Conservation (phyloP, 2,888 invertebrate species). For the Galeopsomyia nigrocyanea region DNA sequence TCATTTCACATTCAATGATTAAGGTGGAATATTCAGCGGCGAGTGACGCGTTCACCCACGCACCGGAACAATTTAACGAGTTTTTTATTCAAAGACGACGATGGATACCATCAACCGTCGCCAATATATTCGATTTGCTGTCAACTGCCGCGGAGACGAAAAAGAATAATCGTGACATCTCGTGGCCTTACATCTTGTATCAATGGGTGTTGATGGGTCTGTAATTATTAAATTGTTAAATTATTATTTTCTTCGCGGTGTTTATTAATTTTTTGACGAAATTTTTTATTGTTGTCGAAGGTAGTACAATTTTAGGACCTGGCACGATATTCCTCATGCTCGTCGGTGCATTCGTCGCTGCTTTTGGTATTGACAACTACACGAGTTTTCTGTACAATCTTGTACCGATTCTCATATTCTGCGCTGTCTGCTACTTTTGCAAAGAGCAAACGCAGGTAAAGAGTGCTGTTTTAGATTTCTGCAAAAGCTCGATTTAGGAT, state of each 20-base stretch:
- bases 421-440: constrained; percentile 78
- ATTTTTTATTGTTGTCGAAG: constrained; percentile 50
- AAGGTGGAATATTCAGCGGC: constrained; percentile 93
- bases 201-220: constrained; percentile 78
- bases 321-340: constrained; percentile 88
- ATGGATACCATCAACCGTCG: constrained; percentile 97
- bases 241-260: constrained; percentile 1
- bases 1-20: background rate
- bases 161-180: constrained; percentile 89
- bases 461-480: too few relatives aligned
- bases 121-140: constrained; percentile 92
- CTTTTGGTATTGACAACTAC: constrained; percentile 81
- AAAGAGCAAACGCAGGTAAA: constrained; percentile 78
- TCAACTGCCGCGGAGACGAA: constrained; percentile 84
- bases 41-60: constrained; percentile 94
- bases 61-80: constrained; percentile 92
- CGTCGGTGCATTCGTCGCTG: constrained; percentile 85
- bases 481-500: too few relatives aligned
- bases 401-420: constrained; percentile 77
- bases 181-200: constrained; percentile 82
- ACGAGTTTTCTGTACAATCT: constrained; percentile 77
- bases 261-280: too few relatives aligned
- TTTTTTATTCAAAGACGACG: constrained; percentile 95
- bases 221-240: background rate
- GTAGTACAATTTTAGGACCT: constrained; percentile 85